Base-by-base conservation (phyloP, 2,113 vertebrate species). In the Dissostichus mawsoni region DNA sequence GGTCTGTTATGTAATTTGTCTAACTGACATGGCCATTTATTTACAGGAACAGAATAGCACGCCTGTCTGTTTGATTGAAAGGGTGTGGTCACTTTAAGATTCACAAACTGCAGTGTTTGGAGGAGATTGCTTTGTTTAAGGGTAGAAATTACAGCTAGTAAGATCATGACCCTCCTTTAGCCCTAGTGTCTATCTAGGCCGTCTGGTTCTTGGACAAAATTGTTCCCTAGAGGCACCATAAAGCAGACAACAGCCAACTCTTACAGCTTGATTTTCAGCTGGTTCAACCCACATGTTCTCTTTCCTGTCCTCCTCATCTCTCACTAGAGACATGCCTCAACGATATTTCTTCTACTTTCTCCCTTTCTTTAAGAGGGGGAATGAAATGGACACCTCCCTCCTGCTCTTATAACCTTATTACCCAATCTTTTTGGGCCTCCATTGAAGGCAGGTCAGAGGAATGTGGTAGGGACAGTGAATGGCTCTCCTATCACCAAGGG, bases 161-260 rank as follows among this genome's bases (percentile, higher is more conserved):
- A 44, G 72, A 53, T 50, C 69, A 64, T 10, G 11, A 56, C 62
- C 72, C 7, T 51, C 36, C 13, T 53, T 66, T 18, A 16, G 47
- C 45, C 56, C n/a, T 11, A 41, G 36, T 11, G 6, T 29, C 29
- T 62, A 51, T 70, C 59, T 61, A 11, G 0, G 48, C 61, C 36
- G 1, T 82, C 48, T 56, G 80, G 20, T 58, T 81, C 5, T 76
- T 12, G 11, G 47, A 69, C 55, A 44, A 20, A 65, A 76, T 68
- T 77, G 76, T 25, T 84, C 77, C 81, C 79, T 25, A 8, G 50
- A 83, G 58, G 62, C 68, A 20, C 56, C 67, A 55, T 83, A 73
- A 85, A 78, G 25, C 56, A 47, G 57, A n/a, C 14, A 63, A 74
- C 55, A 58, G 16, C 1, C 57, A 62, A 25, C 62, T 68, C 45